These are phyloP conservation scores for Solenopsis invicta DNA, from an alignment of 1,140 invertebrate genomes.

Conservation along the genomic window DNA sequence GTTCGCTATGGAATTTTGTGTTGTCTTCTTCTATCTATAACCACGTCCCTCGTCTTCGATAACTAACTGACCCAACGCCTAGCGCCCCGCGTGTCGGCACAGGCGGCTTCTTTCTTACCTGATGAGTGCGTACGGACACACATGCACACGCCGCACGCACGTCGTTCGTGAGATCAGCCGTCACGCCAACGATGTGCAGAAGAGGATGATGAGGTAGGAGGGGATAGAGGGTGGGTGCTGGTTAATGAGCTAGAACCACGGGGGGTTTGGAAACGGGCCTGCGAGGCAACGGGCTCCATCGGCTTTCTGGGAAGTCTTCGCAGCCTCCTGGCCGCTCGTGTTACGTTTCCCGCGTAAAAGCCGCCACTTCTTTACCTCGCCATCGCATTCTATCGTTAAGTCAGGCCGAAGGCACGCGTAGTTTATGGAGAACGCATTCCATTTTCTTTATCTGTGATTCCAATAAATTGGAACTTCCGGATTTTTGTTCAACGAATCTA, in stretches of 20 bases:
- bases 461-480: not conserved
- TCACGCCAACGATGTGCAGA: slow-evolving; percentile 76
- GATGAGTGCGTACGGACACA: slow-evolving; percentile 79
- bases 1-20: slow-evolving; percentile 64
- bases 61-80: slow-evolving; percentile 84
- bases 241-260: slow-evolving; percentile 86
- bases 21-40: slow-evolving; percentile 63
- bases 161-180: slow-evolving; percentile 64
- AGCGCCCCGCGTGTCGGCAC: slow-evolving; percentile 86
- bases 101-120: slow-evolving; percentile 87
- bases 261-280: slow-evolving; percentile 76
- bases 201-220: slow-evolving; percentile 73
- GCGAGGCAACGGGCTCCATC: slow-evolving; percentile 64
- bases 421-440: not conserved
- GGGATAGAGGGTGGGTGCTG: slow-evolving; percentile 74
- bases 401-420: slow-evolving; percentile 29
- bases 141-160: slow-evolving; percentile 58
- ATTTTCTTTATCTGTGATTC: slow-evolving; percentile 5
- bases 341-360: slow-evolving; percentile 74
- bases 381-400: slow-evolving; percentile 45
- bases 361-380: slow-evolving; percentile 56
- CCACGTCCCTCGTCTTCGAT: slow-evolving; percentile 69
- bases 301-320: slow-evolving; percentile 81
- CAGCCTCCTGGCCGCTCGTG: slow-evolving; percentile 63
- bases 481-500: not conserved